Evolutionary conservation across 2,888 invertebrate species (phyloP).

Genomic region (Willowsia nigromaculata): DNA sequence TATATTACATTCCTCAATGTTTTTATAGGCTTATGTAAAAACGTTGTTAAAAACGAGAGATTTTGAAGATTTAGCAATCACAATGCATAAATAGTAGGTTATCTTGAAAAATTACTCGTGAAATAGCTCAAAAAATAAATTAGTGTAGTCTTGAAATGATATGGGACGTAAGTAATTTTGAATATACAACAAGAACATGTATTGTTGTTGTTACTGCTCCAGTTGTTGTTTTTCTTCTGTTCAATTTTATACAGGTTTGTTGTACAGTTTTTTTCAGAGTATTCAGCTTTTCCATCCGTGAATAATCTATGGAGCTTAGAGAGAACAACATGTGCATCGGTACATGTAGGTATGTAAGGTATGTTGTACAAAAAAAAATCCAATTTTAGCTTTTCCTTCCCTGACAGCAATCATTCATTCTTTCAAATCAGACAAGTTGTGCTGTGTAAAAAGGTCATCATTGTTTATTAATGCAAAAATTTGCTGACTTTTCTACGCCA

Average conservation of each 20-base stretch:
- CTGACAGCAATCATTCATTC: constrained; percentile 63
- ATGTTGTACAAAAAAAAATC: constrained; percentile 26
- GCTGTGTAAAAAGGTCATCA: constrained; percentile 59
- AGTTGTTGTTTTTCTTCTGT: neutral
- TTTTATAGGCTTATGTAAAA: neutral
- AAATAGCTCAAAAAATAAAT: constrained; percentile 35
- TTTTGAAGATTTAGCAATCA: constrained; percentile 40
- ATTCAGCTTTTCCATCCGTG: constrained; percentile 1
- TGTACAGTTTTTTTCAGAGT: neutral
- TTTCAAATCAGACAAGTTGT: constrained; percentile 59
- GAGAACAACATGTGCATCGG: neutral
- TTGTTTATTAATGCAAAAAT: constrained; percentile 65
- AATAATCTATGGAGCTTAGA: neutral
- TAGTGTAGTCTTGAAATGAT: constrained; percentile 13
- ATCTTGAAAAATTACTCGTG: constrained; percentile 31
- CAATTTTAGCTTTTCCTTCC: constrained; percentile 2
- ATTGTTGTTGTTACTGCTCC: neutral
- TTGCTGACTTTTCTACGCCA: constrained; percentile 33
- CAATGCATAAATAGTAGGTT: constrained; percentile 33
- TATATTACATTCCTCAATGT: neutral
- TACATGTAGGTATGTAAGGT: neutral
- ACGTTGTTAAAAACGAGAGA: neutral
- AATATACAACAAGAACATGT: too few species aligned
- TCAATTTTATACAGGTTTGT: neutral
- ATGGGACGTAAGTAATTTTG: constrained; percentile 22